A percentile compares a stretch with the other conserved stretches of the same genome.
phyloP scores from a whole-genome alignment of 2,888 invertebrate species.

The Abrostola triplasia region DNA sequence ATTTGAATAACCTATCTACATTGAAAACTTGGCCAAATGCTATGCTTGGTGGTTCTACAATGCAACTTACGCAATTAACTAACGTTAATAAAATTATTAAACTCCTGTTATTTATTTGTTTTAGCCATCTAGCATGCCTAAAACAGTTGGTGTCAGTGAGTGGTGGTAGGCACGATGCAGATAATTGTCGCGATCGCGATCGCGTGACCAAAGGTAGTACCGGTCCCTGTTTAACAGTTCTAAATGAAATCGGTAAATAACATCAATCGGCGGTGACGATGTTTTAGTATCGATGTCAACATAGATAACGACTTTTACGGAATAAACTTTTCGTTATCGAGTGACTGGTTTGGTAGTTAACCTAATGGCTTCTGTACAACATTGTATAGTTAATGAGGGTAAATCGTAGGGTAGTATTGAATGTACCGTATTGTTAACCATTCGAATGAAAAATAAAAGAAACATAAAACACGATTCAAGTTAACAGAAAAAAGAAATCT shows the following conservation, averaged over 20 bases:
- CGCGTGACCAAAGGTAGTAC: slow-evolving; percentile 57
- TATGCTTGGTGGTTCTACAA: too few species aligned
- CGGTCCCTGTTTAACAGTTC: slow-evolving; percentile 45
- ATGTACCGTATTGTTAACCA: neutral
- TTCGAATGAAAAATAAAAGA: neutral
- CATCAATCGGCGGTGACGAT: slow-evolving; percentile 38
- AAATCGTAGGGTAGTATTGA: neutral
- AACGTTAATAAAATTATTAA: too few species aligned
- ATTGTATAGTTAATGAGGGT: slow-evolving; percentile 4
- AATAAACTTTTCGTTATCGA: slow-evolving; percentile 39
- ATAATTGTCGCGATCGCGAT: slow-evolving; percentile 39
- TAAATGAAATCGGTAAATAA: slow-evolving; percentile 55
- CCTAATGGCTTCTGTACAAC: slow-evolving; percentile 20
- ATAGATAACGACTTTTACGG: slow-evolving; percentile 38
- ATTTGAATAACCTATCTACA: too few species aligned
- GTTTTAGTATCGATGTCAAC: slow-evolving; percentile 52
- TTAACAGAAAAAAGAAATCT: neutral
- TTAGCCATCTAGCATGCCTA: neutral
- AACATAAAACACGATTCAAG: neutral
- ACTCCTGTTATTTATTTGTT: too few species aligned
- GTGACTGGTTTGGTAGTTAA: slow-evolving; percentile 37
- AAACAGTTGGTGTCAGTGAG: slow-evolving; percentile 17
- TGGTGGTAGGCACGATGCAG: slow-evolving; percentile 21
- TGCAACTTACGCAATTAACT: too few species aligned
- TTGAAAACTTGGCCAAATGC: too few species aligned